A percentile compares a stretch with the other conserved stretches of the same genome.
Conservation (phyloP, 2,797 vertebrate genomes). For the Rhinichthys osculus region DNA sequence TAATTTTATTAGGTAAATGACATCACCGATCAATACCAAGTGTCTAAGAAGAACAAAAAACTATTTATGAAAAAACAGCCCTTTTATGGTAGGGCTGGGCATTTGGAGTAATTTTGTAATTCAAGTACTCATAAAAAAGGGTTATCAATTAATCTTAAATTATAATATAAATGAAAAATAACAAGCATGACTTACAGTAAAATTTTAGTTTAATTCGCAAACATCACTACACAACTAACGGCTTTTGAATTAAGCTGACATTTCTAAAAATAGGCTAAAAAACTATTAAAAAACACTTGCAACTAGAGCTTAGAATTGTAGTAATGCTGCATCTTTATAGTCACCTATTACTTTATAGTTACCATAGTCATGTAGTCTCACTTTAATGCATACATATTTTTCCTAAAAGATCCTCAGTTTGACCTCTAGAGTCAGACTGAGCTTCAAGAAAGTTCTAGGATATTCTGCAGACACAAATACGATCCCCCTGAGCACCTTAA, state of each 20-base stretch:
- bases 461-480: constrained; percentile 9
- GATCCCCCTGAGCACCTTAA: constrained; percentile 6
- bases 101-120: not conserved
- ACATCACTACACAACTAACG: not conserved
- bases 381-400: not conserved
- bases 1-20: constrained; percentile 53
- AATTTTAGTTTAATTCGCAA: not conserved
- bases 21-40: constrained; percentile 56
- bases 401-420: not conserved
- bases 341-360: no score
- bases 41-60: not conserved
- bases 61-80: not conserved
- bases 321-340: no score
- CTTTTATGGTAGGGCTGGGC: not conserved
- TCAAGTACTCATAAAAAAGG: not conserved
- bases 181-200: not conserved
- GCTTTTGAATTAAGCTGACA: not conserved
- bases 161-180: not conserved
- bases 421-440: not conserved
- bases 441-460: not conserved
- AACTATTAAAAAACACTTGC: not conserved
- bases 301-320: no score
- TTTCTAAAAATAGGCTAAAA: not conserved
- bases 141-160: not conserved
- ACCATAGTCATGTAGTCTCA: no score